Evolutionary conservation across 2,113 vertebrate species (phyloP).

Genomic region (Reinhardtius hippoglossoides): DNA sequence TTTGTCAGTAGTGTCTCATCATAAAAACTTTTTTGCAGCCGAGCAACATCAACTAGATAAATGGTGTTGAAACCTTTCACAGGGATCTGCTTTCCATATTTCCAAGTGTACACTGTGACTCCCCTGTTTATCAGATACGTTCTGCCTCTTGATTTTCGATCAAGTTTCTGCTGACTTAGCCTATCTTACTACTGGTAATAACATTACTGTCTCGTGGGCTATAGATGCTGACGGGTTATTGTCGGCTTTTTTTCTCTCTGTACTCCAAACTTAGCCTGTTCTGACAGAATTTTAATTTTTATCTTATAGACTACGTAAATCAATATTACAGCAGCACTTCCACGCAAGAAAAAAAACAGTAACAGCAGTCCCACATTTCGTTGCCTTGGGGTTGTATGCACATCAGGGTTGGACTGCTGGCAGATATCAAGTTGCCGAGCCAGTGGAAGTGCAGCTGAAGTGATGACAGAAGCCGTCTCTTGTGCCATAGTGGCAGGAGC

Average conservation of each 20-base stretch:
- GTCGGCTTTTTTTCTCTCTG: background rate
- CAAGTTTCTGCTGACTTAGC: slow-evolving; percentile 39
- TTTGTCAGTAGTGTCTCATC: slow-evolving; percentile 12
- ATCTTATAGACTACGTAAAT: background rate
- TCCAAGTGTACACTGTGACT: background rate
- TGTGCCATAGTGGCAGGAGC: slow-evolving; percentile 15
- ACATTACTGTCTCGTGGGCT: slow-evolving; percentile 15
- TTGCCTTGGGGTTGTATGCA: slow-evolving; percentile 3
- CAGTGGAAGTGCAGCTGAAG: slow-evolving; percentile 27
- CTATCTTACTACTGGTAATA: slow-evolving; percentile 9
- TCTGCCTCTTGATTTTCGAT: slow-evolving; percentile 24
- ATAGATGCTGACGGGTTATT: background rate
- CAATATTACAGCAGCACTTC: slow-evolving; percentile 14
- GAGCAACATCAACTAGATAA: background rate
- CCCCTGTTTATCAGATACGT: slow-evolving; percentile 20
- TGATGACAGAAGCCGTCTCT: slow-evolving; percentile 55
- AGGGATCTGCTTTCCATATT: background rate
- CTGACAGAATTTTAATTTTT: slow-evolving; percentile 2
- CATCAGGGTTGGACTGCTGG: slow-evolving; percentile 26
- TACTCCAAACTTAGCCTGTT: slow-evolving; percentile 6
- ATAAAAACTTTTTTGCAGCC: background rate
- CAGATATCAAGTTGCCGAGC: slow-evolving; percentile 36
- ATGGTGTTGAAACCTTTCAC: background rate
- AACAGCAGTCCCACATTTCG: slow-evolving; percentile 12
- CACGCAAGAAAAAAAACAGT: background rate